These are phyloP conservation scores for Cecropterus lyciades DNA, from an alignment of 1,140 invertebrate species.

Conservation along the genomic window DNA sequence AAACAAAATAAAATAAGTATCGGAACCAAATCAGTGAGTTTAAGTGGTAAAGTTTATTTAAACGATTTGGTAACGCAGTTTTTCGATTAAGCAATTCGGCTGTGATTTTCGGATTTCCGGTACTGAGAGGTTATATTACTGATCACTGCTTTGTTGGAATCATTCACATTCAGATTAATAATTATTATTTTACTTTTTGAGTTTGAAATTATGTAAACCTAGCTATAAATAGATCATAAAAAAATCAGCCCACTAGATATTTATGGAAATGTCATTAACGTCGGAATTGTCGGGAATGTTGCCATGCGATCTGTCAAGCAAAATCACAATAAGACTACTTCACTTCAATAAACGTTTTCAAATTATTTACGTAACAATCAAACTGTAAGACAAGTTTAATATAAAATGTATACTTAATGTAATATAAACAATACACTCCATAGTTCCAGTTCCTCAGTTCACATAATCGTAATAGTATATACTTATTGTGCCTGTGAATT, in stretches of 20 bases:
- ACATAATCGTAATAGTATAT: no score
- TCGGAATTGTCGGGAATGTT: no score
- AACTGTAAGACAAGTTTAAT: background rate
- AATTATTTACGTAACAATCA: slow-evolving; percentile 17
- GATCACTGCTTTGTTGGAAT: background rate
- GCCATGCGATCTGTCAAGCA: slow-evolving; percentile 1
- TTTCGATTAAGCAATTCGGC: no score
- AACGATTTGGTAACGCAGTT: no score
- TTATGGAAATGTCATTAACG: slow-evolving; percentile 8
- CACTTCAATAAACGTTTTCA: slow-evolving; percentile 14
- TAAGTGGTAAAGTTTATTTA: no score
- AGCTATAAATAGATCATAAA: background rate
- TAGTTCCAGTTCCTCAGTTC: no score
- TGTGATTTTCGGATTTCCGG: background rate
- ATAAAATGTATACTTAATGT: slow-evolving; percentile 5
- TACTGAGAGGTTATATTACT: background rate
- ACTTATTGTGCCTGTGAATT: no score
- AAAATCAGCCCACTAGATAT: background rate
- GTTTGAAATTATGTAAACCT: background rate
- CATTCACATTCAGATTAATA: background rate
- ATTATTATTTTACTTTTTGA: background rate
- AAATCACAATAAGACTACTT: slow-evolving; percentile 5
- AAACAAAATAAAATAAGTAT: no score
- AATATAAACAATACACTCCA: background rate
- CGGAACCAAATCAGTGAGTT: no score